phyloP scores from a whole-genome alignment of 2,113 vertebrate genomes.

The Chamaea fasciata region DNA sequence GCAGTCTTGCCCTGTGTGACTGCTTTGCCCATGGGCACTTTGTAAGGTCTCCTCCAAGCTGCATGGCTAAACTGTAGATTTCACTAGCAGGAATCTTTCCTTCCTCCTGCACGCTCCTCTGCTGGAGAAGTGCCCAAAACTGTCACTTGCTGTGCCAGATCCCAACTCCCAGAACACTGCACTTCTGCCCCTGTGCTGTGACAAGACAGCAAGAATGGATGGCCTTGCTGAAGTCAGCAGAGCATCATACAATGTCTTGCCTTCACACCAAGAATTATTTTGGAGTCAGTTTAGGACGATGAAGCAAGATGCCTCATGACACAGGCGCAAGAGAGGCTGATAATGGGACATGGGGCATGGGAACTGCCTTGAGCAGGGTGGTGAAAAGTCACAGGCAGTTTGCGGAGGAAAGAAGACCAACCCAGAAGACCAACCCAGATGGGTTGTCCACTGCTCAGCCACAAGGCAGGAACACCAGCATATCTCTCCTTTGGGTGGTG shows the following conservation, averaged over 20 bases:
- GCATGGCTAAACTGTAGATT: not conserved
- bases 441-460: not conserved
- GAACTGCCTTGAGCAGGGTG: fast-evolving
- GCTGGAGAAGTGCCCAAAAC: not conserved
- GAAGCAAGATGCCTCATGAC: not conserved
- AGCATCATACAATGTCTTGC: not conserved
- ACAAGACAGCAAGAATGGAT: not conserved
- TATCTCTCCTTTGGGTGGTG: not conserved
- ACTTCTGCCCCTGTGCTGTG: not conserved
- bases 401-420: not conserved
- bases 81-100: not conserved
- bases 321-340: not conserved
- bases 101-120: fast-evolving
- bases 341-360: fast-evolving
- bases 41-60: not conserved
- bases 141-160: not conserved
- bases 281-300: not conserved
- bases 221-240: not conserved
- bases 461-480: not conserved
- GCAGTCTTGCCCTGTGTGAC: not conserved
- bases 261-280: not conserved
- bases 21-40: not conserved
- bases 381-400: not conserved
- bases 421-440: no score
- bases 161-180: not conserved